Evolutionary conservation across 2,113 vertebrate genomes (phyloP), one percentile per base, ranked within the genome.

Genomic region (Psophia crepitans): DNA sequence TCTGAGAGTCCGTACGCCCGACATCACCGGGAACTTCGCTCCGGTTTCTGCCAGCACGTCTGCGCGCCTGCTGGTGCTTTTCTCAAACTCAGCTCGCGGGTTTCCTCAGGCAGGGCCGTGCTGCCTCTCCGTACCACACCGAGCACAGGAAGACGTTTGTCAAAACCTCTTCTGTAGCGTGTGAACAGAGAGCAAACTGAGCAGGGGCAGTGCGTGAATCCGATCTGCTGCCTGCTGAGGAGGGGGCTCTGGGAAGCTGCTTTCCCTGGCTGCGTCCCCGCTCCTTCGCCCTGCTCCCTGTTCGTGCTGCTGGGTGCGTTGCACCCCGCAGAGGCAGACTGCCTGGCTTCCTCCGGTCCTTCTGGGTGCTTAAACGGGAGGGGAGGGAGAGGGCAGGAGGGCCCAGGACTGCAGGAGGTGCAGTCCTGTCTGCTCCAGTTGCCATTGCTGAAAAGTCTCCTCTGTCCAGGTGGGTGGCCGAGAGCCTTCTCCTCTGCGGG

Each of bases 71-170:
- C 41, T 32, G 61, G 23, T 14, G 68, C 68, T 33, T 19, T 14
- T 16, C 63, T 33, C 57, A 1, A 2, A 1, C 8, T 18, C n/a
- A 2, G 8, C 3, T 3, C 1, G 7, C 0, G 27, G 58, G 30
- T 32, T 46, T 61, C 43, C 27, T 57, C 51, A 4, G 1, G 37
- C 28, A 14, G 58, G 24, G 61, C 64, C 22, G 5, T 11, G 39
- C 61, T 39, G 39, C 0, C 0, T 10, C 81, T 28, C 66, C 5
- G 30, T 12, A 4, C 60, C 9, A 3, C 26, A 2, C 9, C 0
- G 11, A 35, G 77, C 57, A 2, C 33, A 8, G 49, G 43, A n/a
- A 57, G 18, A 8, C 2, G 1, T 28, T 44, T 48, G 66, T 37
- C 81, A 37, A 13, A 87, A 9, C 46, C 26, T 56, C 5, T 5